phyloP scores from a whole-genome alignment of 2,113 vertebrate genomes.

The Mellivora capensis region DNA sequence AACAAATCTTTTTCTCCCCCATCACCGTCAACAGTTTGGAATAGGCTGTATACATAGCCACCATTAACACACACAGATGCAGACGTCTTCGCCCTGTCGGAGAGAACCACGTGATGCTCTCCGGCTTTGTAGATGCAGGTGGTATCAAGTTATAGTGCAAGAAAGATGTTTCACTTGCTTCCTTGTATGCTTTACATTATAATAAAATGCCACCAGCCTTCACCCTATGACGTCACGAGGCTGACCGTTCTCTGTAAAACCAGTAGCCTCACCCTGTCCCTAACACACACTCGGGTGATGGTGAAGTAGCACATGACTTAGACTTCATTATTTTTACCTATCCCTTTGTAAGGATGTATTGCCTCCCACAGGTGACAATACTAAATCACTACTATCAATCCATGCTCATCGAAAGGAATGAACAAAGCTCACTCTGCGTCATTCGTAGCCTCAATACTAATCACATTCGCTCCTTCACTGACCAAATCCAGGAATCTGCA shows the following conservation, averaged over 20 bases:
- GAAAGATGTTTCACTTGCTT: neutral
- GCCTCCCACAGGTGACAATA: slow-evolving; percentile 4
- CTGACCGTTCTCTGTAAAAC: neutral
- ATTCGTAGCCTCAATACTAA: neutral
- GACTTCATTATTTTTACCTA: neutral
- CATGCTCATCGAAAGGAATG: neutral
- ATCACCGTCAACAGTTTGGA: neutral
- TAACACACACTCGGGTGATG: neutral
- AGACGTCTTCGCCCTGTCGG: neutral
- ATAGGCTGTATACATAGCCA: neutral
- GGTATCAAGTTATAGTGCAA: neutral
- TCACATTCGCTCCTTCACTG: neutral
- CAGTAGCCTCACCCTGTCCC: neutral
- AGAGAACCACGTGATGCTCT: fast-evolving
- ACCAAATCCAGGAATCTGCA: neutral
- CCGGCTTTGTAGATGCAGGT: neutral
- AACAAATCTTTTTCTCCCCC: neutral
- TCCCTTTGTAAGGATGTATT: neutral
- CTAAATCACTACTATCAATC: neutral
- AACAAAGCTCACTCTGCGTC: neutral
- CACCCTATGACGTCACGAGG: neutral
- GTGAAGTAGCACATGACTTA: neutral
- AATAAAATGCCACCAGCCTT: neutral
- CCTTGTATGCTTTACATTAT: neutral
- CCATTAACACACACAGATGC: neutral